Evolutionary conservation across 2,888 invertebrate genomes (phyloP).

Genomic region (Amiota communis): DNA sequence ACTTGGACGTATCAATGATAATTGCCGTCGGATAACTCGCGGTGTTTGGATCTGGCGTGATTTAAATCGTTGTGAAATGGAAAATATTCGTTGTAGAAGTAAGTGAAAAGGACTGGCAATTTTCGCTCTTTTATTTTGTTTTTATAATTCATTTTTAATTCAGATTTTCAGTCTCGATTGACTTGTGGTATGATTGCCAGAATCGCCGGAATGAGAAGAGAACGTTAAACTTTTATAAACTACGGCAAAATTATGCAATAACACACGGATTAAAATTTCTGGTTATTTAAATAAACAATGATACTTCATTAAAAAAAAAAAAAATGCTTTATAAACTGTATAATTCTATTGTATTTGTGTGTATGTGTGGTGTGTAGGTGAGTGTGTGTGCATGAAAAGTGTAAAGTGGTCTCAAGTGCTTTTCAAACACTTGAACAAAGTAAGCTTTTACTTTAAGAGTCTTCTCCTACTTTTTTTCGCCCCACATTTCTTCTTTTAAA

Average conservation of each 20-base stretch:
- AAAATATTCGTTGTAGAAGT: slow-evolving; percentile 43
- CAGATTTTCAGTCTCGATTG: slow-evolving; percentile 20
- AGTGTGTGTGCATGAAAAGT: neutral
- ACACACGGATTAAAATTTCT: no score
- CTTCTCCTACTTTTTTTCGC: no score
- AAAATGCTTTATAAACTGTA: no score
- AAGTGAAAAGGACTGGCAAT: slow-evolving; percentile 29
- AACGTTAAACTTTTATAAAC: no score
- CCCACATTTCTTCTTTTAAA: no score
- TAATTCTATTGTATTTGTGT: no score
- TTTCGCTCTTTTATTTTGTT: neutral
- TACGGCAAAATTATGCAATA: no score
- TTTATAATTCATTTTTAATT: neutral
- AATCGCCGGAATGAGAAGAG: slow-evolving; percentile 38
- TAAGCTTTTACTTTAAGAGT: slow-evolving; percentile 6
- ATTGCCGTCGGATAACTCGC: slow-evolving; percentile 23
- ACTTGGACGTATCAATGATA: slow-evolving; percentile 17
- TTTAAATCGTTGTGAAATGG: slow-evolving; percentile 39
- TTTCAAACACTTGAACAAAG: slow-evolving; percentile 20
- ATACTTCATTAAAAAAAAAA: neutral
- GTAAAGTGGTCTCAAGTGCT: slow-evolving; percentile 12
- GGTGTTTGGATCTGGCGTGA: slow-evolving; percentile 39
- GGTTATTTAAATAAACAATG: slow-evolving; percentile 22
- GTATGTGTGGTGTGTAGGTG: no score
- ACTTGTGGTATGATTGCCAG: slow-evolving; percentile 37